Conservation (phyloP, 2,113 vertebrate species). For the Prietella phreatophila region DNA sequence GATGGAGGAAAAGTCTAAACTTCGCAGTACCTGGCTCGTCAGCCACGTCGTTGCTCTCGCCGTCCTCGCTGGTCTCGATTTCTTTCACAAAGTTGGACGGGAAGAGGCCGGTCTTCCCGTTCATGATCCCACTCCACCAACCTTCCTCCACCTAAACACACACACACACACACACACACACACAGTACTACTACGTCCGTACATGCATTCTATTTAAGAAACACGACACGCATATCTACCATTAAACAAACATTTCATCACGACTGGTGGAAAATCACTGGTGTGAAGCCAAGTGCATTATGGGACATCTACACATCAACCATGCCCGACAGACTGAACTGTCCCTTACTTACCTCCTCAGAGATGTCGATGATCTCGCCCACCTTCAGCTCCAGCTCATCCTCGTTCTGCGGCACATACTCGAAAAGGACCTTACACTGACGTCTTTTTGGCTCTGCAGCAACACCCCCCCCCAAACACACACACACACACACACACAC, state of each 20-base stretch:
- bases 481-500: neutral
- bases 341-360: slow-evolving; percentile 84
- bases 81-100: slow-evolving; percentile 97
- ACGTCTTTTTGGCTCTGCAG: slow-evolving; percentile 80
- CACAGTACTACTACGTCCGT: neutral
- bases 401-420: slow-evolving; percentile 88
- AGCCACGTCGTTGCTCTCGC: slow-evolving; percentile 72
- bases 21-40: slow-evolving; percentile 78
- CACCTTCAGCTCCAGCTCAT: slow-evolving; percentile 87
- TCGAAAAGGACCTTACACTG: slow-evolving; percentile 87
- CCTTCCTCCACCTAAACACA: slow-evolving; percentile 88
- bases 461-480: slow-evolving; percentile 11
- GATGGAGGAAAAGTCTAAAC: neutral
- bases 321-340: neutral
- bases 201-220: neutral
- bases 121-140: slow-evolving; percentile 88
- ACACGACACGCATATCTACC: neutral
- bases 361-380: slow-evolving; percentile 86
- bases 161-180: neutral
- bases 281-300: neutral
- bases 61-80: slow-evolving; percentile 75
- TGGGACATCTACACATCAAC: no score
- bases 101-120: slow-evolving; percentile 84
- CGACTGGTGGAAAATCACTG: neutral
- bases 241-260: neutral